Evolutionary conservation across 2,113 vertebrate species (phyloP).

Genomic region (Cariama cristata): DNA sequence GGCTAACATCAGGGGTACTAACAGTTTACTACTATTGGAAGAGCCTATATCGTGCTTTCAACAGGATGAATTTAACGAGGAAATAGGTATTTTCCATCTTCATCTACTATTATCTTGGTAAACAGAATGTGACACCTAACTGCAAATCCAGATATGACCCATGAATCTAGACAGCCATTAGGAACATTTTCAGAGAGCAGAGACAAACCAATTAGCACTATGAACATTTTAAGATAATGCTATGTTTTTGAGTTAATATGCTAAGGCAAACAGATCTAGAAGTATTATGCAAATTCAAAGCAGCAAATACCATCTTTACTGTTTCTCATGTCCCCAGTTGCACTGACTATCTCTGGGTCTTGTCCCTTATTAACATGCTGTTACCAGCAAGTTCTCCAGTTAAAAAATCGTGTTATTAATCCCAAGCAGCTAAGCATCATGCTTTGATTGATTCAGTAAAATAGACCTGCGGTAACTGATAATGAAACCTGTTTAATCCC

Average conservation of each 20-base stretch:
- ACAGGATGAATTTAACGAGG: background rate
- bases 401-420: slow-evolving; percentile 42
- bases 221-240: background rate
- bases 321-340: background rate
- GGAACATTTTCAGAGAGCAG: background rate
- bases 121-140: background rate
- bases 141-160: background rate
- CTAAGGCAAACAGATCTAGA: background rate
- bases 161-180: background rate
- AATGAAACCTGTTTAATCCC: slow-evolving; percentile 63
- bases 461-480: slow-evolving; percentile 27
- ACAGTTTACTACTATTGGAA: background rate
- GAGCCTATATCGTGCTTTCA: background rate
- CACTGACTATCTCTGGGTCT: background rate
- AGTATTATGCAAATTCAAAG: background rate
- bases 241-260: background rate
- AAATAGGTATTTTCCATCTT: background rate
- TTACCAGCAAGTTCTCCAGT: background rate
- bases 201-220: slow-evolving; percentile 17
- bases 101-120: background rate
- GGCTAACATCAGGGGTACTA: background rate
- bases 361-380: background rate
- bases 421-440: slow-evolving; percentile 42
- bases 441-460: slow-evolving; percentile 45
- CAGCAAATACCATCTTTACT: background rate